Base-by-base conservation (phyloP, 2,113 vertebrate species). In the Triplophysa rosa region DNA sequence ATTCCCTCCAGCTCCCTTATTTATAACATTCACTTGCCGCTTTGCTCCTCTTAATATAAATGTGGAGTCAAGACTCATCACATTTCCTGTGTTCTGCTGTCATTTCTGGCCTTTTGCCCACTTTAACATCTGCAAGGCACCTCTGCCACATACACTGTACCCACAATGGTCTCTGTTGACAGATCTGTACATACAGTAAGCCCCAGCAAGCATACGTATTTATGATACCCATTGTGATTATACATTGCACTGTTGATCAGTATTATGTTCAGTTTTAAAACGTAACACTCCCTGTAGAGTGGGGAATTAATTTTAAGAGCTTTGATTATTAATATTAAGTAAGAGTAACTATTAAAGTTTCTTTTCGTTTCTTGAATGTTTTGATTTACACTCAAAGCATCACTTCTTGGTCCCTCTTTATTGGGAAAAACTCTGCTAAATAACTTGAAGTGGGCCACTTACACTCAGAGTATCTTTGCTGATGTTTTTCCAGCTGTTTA, bases 31-130 rank as follows among this genome's bases (percentile, higher is more conserved):
- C 26, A 65, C 67, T 11, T 29, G 26, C 77, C 2, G 8, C 72
- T 63, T 67, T 14, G 40, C 40, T 83, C 54, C 29, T 64, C 14
- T 68, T 26, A 33, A 61, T 42, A 72, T 21, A 67, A 42, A 9
- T 26, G 26, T 33, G 17, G 37, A 59, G 64, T 29, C 17, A 68
- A 23, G 19, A 45, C 19, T 72, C 62, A n/a, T 21, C 29, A 47
- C 56, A 21, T 40, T 26, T 77, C 4, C 0, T 70, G 33, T 59
- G 24, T 65, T 54, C 21, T 67, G 8, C n/a, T 21, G 26, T 40
- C 24, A 2, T 78, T 21, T 79, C 66, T 78, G 23, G 9, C n/a
- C n/a, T 8, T 56, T 47, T 23, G 62, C 26, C 23, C 54, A 21
- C n/a, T 58, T 45, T 45, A 45, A 12, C 8, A 12, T 45, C 10